A percentile compares a stretch with the other conserved stretches of the same genome.
Evolutionary conservation across 2,113 vertebrate species (phyloP).

Genomic region (Lathamus discolor): DNA sequence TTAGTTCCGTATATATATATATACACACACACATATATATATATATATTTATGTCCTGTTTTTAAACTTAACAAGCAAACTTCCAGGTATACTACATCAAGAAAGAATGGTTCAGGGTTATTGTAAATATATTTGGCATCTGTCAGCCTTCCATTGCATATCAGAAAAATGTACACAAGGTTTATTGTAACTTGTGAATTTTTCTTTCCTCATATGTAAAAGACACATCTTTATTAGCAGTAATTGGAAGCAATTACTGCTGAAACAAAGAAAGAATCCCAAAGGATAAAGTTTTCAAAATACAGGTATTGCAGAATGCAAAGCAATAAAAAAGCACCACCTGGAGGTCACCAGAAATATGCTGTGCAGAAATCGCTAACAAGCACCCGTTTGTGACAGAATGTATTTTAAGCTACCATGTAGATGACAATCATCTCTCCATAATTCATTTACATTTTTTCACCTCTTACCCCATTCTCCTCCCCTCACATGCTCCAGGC

Average conservation of each 20-base stretch:
- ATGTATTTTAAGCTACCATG: not conserved
- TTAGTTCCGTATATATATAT: not conserved
- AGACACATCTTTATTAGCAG: not conserved
- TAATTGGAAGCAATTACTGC: not conserved
- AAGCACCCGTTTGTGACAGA: not conserved
- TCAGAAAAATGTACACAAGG: not conserved
- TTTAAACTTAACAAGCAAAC: not conserved
- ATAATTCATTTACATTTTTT: not conserved
- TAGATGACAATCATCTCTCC: not conserved
- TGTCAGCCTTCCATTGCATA: not conserved
- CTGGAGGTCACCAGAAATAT: not conserved
- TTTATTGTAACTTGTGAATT: not conserved
- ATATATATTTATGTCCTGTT: not conserved
- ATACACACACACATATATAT: not conserved
- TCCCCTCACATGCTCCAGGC: not conserved
- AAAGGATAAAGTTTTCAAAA: not conserved
- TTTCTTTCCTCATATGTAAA: not conserved
- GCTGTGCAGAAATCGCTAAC: not conserved
- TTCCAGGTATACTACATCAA: not conserved
- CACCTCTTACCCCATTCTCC: not conserved
- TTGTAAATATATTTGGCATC: not conserved
- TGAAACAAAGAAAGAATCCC: not conserved
- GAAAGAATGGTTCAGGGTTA: not conserved
- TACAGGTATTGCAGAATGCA: not conserved
- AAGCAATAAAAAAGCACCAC: constrained; percentile 21